phyloP scores from a whole-genome alignment of 2,888 invertebrate species.

The Elmis aenea region DNA sequence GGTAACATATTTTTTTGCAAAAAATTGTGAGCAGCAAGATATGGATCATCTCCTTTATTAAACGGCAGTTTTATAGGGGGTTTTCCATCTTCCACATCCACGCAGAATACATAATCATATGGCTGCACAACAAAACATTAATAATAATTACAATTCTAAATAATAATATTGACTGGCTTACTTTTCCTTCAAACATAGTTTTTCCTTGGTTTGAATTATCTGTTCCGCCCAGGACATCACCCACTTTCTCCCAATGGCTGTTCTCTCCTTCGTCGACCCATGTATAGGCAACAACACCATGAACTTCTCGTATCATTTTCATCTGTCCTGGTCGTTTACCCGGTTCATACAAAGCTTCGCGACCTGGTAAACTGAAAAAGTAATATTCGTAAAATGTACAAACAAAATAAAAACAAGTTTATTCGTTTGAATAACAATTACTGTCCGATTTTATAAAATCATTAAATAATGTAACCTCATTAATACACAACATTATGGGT shows the following conservation, averaged over 20 bases:
- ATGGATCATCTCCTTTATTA: slow-evolving; percentile 87
- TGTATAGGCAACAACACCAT: slow-evolving; percentile 71
- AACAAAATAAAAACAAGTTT: slow-evolving; percentile 1
- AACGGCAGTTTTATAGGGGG: slow-evolving; percentile 88
- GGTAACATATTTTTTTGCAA: slow-evolving; percentile 79
- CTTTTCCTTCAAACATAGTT: slow-evolving; percentile 77
- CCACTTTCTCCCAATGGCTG: slow-evolving; percentile 73
- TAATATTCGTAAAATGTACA: neutral
- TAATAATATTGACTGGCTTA: slow-evolving; percentile 32
- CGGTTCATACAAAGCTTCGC: slow-evolving; percentile 68
- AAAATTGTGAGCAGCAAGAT: slow-evolving; percentile 85
- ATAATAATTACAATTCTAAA: neutral
- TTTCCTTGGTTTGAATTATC: slow-evolving; percentile 64
- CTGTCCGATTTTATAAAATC: neutral
- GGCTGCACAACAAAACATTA: slow-evolving; percentile 51
- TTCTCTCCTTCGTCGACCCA: slow-evolving; percentile 62
- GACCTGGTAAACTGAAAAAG: slow-evolving; percentile 67
- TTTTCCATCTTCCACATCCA: slow-evolving; percentile 89
- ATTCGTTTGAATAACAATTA: slow-evolving; percentile 7
- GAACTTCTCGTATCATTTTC: slow-evolving; percentile 72
- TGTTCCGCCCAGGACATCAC: slow-evolving; percentile 80
- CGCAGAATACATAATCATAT: slow-evolving; percentile 93
- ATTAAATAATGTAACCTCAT: slow-evolving; percentile 7
- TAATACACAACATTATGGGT: no score
- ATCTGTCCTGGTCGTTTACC: slow-evolving; percentile 81